Conservation (phyloP, 2,797 vertebrate genomes). For the Ibycter americanus region DNA sequence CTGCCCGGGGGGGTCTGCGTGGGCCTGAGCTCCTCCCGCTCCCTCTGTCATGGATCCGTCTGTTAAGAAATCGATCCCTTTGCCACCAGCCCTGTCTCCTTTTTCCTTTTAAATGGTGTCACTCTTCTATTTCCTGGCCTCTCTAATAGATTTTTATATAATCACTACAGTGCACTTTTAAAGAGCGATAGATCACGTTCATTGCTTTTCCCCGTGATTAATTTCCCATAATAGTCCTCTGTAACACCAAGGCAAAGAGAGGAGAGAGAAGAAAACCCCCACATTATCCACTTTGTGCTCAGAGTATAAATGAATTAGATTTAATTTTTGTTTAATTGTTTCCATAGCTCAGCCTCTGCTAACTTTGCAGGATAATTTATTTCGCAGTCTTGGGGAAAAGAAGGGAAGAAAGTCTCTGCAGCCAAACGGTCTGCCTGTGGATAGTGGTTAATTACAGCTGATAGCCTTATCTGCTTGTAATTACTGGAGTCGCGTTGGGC, state of each 20-base stretch:
- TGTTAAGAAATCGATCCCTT: conserved; percentile 28
- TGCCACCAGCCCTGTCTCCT: conserved; percentile 26
- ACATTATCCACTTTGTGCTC: conserved; percentile 85
- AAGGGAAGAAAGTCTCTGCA: conserved; percentile 59
- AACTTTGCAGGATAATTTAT: conserved; percentile 87
- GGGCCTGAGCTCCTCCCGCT: not conserved
- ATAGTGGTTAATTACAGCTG: conserved; percentile 85
- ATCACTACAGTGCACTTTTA: conserved; percentile 78
- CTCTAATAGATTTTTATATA: conserved; percentile 75
- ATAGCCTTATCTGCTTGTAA: conserved; percentile 84
- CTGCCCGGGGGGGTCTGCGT: fast-evolving
- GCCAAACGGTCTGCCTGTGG: conserved; percentile 69
- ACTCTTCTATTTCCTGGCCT: conserved; percentile 56
- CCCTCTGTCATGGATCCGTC: not conserved
- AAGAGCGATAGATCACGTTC: conserved; percentile 81
- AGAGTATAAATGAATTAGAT: conserved; percentile 87
- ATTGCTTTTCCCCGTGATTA: conserved; percentile 82
- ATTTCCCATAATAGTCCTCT: conserved; percentile 82
- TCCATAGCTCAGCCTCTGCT: conserved; percentile 85
- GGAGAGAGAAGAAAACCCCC: conserved; percentile 56
- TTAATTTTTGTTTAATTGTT: conserved; percentile 93
- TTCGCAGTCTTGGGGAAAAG: conserved; percentile 81
- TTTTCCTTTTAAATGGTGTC: conserved; percentile 53
- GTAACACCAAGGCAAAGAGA: conserved; percentile 75
- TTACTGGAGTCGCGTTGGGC: conserved; percentile 75